These are phyloP conservation scores for Caiman crocodilus DNA, from an alignment of 2,797 vertebrate genomes.

Conservation along the genomic window DNA sequence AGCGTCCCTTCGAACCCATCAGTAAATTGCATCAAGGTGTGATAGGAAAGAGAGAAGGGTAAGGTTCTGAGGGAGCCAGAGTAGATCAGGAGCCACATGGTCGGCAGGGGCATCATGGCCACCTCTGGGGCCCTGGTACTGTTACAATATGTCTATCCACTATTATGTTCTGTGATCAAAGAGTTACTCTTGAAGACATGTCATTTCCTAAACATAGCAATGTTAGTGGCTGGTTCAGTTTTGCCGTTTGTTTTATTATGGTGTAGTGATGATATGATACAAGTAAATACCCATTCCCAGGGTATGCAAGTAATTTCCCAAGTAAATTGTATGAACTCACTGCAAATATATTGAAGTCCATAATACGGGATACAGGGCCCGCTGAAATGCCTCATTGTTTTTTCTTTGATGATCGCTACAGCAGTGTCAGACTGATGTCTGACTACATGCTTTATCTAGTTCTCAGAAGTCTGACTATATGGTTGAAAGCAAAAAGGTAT, in stretches of 20 bases:
- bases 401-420: background rate
- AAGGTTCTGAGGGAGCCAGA: no score
- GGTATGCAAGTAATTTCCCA: no score
- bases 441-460: background rate
- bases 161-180: background rate
- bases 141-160: no score
- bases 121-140: no score
- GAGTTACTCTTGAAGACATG: background rate
- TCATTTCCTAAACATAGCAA: background rate
- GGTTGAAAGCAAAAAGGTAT: background rate
- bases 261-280: background rate
- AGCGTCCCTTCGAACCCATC: no score
- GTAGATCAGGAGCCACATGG: no score
- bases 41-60: no score
- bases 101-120: no score
- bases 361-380: background rate
- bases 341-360: background rate
- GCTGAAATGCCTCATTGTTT: conserved; percentile 1
- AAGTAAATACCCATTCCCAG: background rate
- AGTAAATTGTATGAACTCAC: background rate
- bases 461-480: background rate
- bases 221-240: background rate
- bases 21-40: no score
- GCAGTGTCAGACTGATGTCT: background rate
- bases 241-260: background rate